Percentiles rank a stretch among this genome's conserved stretches.
Conservation (phyloP, 1,140 invertebrate genomes). For the Gryon sp. region DNA sequence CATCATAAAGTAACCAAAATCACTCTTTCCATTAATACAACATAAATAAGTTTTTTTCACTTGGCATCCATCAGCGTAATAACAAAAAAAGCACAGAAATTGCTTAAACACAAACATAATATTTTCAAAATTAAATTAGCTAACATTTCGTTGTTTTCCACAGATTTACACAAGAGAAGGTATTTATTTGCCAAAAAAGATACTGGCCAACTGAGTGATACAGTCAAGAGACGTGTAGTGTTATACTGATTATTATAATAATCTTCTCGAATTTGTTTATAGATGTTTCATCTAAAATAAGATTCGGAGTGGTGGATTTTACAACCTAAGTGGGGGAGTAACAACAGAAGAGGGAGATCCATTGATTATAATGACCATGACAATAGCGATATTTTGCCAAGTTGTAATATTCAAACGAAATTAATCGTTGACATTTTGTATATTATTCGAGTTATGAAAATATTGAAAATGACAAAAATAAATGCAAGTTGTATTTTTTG, state of each 20-base stretch:
- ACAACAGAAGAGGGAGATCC: conserved; percentile 7
- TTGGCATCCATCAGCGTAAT: too few relatives aligned
- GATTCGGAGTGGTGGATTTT: conserved; percentile 47
- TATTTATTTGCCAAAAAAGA: conserved; percentile 72
- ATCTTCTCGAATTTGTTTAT: conserved; percentile 72
- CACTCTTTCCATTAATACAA: too few relatives aligned
- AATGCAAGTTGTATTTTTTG: too few relatives aligned
- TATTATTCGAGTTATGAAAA: not conserved
- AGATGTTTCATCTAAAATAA: conserved; percentile 69
- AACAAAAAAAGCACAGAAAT: too few relatives aligned
- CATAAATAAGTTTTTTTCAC: too few relatives aligned
- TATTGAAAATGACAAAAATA: too few relatives aligned
- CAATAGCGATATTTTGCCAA: conserved; percentile 33
- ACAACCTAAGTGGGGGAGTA: conserved; percentile 35
- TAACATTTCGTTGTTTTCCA: not conserved
- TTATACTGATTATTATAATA: conserved; percentile 69
- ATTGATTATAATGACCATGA: conserved; percentile 49
- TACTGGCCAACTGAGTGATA: conserved; percentile 70
- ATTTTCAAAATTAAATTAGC: not conserved
- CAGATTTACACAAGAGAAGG: too few relatives aligned
- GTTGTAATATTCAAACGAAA: conserved; percentile 4
- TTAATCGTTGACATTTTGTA: conserved; percentile 9
- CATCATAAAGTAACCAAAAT: too few relatives aligned
- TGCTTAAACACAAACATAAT: not conserved
- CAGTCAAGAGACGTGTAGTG: conserved; percentile 56